phyloP scores from a whole-genome alignment of 2,113 vertebrate species.

The Arvicanthis niloticus region DNA sequence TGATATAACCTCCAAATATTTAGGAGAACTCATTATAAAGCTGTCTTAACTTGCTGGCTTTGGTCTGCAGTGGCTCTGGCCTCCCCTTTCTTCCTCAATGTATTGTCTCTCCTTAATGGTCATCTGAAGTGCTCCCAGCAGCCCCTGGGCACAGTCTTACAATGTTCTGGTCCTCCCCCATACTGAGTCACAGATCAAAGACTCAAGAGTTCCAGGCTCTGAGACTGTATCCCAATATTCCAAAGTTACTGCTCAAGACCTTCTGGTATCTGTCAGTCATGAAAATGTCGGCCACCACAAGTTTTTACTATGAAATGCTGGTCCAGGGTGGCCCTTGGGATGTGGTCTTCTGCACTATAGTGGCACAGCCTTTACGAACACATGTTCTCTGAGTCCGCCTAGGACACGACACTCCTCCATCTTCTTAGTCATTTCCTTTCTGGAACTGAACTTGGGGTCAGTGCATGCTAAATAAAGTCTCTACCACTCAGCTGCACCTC shows the following conservation, averaged over 20 bases:
- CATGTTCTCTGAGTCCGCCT: rapidly evolving
- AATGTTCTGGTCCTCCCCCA: too few species aligned
- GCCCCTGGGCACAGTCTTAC: too few species aligned
- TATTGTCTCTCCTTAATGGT: background rate
- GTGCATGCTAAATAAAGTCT: background rate
- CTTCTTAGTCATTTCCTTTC: background rate
- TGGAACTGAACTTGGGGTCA: background rate
- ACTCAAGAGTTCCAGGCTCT: background rate
- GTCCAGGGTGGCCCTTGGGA: background rate
- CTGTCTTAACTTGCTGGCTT: background rate
- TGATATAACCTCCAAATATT: background rate
- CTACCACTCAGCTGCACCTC: background rate
- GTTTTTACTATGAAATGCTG: background rate
- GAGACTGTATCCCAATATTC: too few species aligned
- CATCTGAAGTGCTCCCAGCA: background rate
- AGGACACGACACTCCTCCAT: background rate
- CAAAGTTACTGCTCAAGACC: background rate
- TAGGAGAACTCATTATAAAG: background rate
- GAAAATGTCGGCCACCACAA: background rate
- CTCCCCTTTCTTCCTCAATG: background rate
- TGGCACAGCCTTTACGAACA: background rate
- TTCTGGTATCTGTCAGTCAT: background rate
- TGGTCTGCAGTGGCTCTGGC: background rate
- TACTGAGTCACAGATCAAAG: too few species aligned
- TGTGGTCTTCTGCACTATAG: background rate